Conservation (phyloP, 2,113 vertebrate genomes). For the Catharus fuscescens region DNA sequence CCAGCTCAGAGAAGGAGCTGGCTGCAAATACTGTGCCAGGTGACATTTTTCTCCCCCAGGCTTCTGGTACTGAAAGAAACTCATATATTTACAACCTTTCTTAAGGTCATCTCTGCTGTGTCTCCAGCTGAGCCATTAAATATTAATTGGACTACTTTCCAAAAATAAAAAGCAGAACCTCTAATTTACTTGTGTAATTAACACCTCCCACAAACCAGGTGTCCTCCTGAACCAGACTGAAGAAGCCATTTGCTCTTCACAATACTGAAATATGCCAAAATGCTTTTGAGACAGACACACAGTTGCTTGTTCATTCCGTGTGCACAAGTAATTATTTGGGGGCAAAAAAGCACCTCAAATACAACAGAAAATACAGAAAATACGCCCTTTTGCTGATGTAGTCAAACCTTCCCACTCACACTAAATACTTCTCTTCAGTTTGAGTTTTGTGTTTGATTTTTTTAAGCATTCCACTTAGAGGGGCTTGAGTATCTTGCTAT, state of each 20-base stretch:
- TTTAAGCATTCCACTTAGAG: not conserved
- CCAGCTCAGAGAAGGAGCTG: not conserved
- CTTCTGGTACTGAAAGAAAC: not conserved
- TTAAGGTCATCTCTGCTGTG: constrained; percentile 61
- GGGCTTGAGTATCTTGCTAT: not conserved
- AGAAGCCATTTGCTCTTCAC: not conserved
- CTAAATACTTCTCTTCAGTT: not conserved
- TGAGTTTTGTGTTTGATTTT: not conserved
- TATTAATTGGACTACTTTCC: constrained; percentile 56
- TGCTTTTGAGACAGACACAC: not conserved
- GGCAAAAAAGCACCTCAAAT: not conserved
- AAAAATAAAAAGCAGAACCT: constrained; percentile 49
- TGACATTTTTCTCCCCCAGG: constrained; percentile 34
- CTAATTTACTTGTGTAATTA: constrained; percentile 58
- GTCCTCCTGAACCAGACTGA: not conserved
- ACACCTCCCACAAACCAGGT: constrained; percentile 53
- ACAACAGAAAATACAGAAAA: not conserved
- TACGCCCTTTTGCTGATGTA: not conserved
- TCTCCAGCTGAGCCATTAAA: constrained; percentile 57
- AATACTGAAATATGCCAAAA: not conserved
- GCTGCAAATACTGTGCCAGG: not conserved
- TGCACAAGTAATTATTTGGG: not conserved
- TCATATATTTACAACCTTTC: constrained; percentile 47
- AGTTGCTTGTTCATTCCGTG: not conserved
- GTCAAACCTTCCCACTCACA: not conserved